Evolutionary conservation across 2,113 vertebrate species (phyloP).

Genomic region (Amblyopsis rosae): DNA sequence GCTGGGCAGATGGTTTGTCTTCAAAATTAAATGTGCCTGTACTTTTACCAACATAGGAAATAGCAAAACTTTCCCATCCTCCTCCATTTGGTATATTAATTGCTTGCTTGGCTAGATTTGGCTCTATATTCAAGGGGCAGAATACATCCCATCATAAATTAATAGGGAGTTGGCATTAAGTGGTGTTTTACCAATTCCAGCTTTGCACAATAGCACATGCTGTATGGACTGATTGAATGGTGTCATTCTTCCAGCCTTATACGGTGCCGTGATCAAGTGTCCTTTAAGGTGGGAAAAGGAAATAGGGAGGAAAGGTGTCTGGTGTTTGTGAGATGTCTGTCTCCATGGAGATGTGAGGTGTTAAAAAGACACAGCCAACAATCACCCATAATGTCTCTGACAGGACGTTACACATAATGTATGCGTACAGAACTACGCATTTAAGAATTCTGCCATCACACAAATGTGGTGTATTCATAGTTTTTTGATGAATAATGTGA

Average conservation of each 20-base stretch:
- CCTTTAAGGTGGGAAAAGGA: neutral
- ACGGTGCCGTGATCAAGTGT: neutral
- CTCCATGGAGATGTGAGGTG: constrained; percentile 66
- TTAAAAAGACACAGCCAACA: constrained; percentile 59
- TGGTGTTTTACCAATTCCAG: constrained; percentile 19
- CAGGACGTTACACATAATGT: constrained; percentile 48
- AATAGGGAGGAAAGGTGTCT: constrained; percentile 43
- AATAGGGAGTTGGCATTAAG: constrained; percentile 22
- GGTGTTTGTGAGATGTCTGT: constrained; percentile 65
- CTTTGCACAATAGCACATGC: constrained; percentile 46
- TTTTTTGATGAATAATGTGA: constrained; percentile 47
- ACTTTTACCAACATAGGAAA: constrained; percentile 20
- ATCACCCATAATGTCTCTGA: constrained; percentile 63
- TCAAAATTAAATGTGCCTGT: neutral
- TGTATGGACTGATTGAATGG: constrained; percentile 24
- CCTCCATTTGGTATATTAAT: constrained; percentile 16
- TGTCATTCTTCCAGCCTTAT: neutral
- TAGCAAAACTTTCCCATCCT: constrained; percentile 19
- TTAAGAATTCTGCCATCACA: constrained; percentile 45
- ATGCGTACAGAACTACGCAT: constrained; percentile 42
- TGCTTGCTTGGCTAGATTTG: constrained; percentile 13
- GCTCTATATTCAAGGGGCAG: constrained; percentile 18
- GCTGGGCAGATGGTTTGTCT: constrained; percentile 45
- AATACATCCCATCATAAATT: constrained; percentile 29
- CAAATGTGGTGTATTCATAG: neutral